These are phyloP conservation scores for Pongo abelii DNA, from an alignment of 2,113 vertebrate species.

Conservation along the genomic window DNA sequence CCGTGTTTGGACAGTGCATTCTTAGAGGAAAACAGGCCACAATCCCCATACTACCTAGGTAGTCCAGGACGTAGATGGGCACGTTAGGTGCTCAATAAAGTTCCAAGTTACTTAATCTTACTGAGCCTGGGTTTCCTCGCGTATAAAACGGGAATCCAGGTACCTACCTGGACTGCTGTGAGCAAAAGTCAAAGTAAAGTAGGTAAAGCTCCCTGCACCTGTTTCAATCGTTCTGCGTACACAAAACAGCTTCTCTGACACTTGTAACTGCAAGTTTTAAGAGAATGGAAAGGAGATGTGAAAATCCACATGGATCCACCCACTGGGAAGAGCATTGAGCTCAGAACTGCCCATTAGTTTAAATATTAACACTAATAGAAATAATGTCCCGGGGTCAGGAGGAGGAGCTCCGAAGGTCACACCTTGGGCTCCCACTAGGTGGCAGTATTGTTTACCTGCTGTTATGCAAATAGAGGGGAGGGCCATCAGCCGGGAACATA, in stretches of 20 bases:
- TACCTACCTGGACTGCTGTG: background rate
- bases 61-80: background rate
- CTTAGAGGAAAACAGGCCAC: background rate
- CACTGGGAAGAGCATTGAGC: background rate
- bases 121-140: background rate
- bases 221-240: background rate
- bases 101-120: background rate
- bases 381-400: background rate
- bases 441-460: constrained; percentile 83
- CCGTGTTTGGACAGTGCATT: background rate
- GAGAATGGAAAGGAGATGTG: background rate
- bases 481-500: background rate
- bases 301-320: background rate
- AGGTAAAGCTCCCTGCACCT: background rate
- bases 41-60: background rate
- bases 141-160: background rate
- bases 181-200: background rate
- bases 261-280: background rate
- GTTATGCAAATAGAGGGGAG: constrained; percentile 42
- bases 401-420: constrained; percentile 70
- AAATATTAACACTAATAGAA: background rate
- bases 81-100: background rate
- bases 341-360: background rate
- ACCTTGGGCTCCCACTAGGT: constrained; percentile 82
- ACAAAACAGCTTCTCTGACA: background rate